Conservation (phyloP, 2,113 vertebrate species). For the Engraulis encrasicolus region DNA sequence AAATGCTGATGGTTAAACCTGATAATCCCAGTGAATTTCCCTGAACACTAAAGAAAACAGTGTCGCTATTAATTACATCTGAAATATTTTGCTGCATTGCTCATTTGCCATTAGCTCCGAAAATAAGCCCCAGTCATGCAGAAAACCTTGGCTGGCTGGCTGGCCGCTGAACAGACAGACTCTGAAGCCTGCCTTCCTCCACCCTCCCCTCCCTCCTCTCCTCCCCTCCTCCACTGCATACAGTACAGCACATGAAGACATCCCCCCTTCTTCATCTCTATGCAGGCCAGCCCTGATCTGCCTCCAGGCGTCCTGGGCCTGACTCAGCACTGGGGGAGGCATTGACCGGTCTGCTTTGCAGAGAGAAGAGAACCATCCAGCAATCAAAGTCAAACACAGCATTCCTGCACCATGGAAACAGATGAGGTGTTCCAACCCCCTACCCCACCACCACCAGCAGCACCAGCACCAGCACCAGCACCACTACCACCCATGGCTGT, state of each 20-base stretch:
- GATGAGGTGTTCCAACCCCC: too few species aligned
- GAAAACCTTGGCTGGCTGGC: slow-evolving; percentile 3
- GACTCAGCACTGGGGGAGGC: slow-evolving; percentile 68
- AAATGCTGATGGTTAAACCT: background rate
- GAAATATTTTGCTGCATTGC: background rate
- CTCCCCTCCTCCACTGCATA: background rate
- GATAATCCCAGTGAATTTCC: background rate
- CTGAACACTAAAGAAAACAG: background rate
- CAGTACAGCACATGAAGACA: slow-evolving; percentile 49
- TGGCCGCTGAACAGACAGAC: too few species aligned
- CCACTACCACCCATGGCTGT: too few species aligned
- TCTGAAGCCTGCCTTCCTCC: too few species aligned
- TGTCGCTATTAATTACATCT: background rate
- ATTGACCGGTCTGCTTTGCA: slow-evolving; percentile 64
- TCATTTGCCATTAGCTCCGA: background rate
- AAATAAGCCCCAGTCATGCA: background rate
- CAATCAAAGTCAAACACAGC: slow-evolving; percentile 29
- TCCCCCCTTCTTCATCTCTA: slow-evolving; percentile 65
- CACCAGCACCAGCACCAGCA: too few species aligned
- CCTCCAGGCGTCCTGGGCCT: slow-evolving; percentile 62
- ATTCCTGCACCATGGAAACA: background rate
- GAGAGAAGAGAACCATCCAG: slow-evolving; percentile 61
- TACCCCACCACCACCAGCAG: too few species aligned
- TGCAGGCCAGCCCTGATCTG: slow-evolving; percentile 64
- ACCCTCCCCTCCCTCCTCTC: background rate